These are phyloP conservation scores for Conger conger DNA, from an alignment of 2,113 vertebrate species.

Conservation along the genomic window DNA sequence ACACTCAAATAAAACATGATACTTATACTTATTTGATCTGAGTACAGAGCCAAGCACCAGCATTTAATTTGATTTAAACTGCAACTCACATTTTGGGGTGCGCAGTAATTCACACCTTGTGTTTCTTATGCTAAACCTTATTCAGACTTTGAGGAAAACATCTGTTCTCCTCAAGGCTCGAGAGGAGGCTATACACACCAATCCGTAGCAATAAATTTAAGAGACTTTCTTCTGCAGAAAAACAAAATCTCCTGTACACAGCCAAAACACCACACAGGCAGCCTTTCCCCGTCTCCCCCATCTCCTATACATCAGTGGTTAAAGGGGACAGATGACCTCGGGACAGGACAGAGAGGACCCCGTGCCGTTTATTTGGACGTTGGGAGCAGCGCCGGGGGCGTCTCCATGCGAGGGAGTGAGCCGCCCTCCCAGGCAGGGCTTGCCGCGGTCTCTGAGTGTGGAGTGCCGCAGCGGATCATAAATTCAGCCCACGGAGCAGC, in stretches of 20 bases:
- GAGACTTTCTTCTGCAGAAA: not conserved
- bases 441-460: not conserved
- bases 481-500: not conserved
- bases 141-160: not conserved
- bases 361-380: not conserved
- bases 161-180: slow-evolving; percentile 5
- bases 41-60: no score
- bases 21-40: not conserved
- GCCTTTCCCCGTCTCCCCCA: not conserved
- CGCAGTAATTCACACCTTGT: not conserved
- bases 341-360: not conserved
- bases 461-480: not conserved
- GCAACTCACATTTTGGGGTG: not conserved
- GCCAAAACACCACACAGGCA: not conserved
- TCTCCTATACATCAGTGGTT: not conserved
- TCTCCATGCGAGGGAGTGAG: no score
- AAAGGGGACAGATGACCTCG: not conserved
- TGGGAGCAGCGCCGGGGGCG: no score
- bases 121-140: not conserved
- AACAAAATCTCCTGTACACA: not conserved
- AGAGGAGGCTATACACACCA: not conserved
- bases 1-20: not conserved
- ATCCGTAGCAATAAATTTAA: not conserved
- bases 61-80: not conserved
- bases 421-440: not conserved